Conservation (phyloP, 1,140 invertebrate genomes). For the Venustaconcha ellipsiformis region DNA sequence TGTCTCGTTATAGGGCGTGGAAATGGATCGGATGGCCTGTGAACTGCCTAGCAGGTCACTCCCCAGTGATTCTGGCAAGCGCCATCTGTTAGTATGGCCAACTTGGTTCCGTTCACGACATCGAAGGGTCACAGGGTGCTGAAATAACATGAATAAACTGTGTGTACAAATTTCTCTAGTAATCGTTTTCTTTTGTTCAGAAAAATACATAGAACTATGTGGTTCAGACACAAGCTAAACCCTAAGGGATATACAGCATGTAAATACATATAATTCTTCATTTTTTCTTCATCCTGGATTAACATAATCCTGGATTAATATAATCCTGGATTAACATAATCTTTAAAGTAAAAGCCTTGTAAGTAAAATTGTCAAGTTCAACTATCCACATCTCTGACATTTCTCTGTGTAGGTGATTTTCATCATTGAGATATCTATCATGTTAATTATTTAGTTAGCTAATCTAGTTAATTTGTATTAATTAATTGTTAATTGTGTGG, state of each 20-base stretch:
- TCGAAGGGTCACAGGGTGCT: conserved; percentile 50
- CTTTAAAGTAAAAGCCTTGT: neutral
- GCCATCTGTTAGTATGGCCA: conserved; percentile 64
- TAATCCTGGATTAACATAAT: neutral
- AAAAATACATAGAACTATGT: neutral
- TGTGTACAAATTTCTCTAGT: neutral
- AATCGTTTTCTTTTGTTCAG: neutral
- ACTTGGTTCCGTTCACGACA: conserved; percentile 59
- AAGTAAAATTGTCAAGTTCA: no score
- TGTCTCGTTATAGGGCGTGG: conserved; percentile 54
- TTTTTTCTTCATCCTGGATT: neutral
- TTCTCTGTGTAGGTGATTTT: no score
- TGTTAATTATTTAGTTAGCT: no score
- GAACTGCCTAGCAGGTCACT: conserved; percentile 64
- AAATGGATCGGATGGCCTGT: conserved; percentile 62
- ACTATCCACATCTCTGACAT: no score
- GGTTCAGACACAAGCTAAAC: conserved; percentile 6
- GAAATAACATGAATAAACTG: conserved; percentile 21
- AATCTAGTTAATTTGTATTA: no score
- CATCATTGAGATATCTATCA: no score
- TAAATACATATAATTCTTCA: neutral
- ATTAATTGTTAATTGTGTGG: no score
- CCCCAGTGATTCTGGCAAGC: conserved; percentile 61
- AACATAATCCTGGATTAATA: no score
- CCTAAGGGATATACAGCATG: neutral